A percentile compares a stretch with the other conserved stretches of the same genome.
phyloP scores from a whole-genome alignment of 1,140 invertebrate genomes.

The Goniozus legneri region DNA sequence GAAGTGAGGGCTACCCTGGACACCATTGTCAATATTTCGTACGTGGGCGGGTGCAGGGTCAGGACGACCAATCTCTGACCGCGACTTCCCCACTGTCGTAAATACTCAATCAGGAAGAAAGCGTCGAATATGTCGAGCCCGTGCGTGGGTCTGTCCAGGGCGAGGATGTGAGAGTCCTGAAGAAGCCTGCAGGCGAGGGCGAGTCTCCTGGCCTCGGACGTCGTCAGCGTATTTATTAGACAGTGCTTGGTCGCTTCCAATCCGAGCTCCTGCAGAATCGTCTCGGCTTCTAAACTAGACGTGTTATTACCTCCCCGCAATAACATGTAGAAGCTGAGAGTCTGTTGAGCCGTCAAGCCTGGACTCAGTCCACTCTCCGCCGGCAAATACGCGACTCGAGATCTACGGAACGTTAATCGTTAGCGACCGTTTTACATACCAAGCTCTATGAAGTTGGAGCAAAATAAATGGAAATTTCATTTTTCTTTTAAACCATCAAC shows the following conservation, averaged over 20 bases:
- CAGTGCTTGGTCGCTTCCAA: constrained; percentile 73
- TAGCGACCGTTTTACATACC: too few species aligned
- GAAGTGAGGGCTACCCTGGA: constrained; percentile 82
- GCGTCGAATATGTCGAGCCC: constrained; percentile 96
- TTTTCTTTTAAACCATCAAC: too few species aligned
- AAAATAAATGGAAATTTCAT: constrained; percentile 1
- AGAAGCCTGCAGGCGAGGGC: constrained; percentile 85
- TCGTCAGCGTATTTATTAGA: constrained; percentile 68
- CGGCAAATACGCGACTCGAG: constrained; percentile 46
- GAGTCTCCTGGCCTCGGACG: constrained; percentile 79
- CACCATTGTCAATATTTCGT: constrained; percentile 94
- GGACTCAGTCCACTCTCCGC: constrained; percentile 56
- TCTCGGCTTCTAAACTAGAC: constrained; percentile 44
- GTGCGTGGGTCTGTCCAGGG: constrained; percentile 84
- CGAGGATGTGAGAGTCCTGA: constrained; percentile 76
- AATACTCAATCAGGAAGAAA: constrained; percentile 90
- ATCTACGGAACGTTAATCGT: too few species aligned
- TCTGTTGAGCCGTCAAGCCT: constrained; percentile 78
- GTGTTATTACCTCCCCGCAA: constrained; percentile 57
- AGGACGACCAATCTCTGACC: constrained; percentile 81
- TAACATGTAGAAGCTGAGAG: constrained; percentile 74
- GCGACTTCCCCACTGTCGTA: constrained; percentile 86
- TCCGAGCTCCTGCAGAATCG: constrained; percentile 78
- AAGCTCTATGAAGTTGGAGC: too few species aligned
- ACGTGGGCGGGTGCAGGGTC: constrained; percentile 89